A percentile compares a stretch with the other conserved stretches of the same genome.
These are phyloP conservation scores for Amphimallon solstitiale DNA, from an alignment of 2,888 invertebrate genomes.

Conservation along the genomic window DNA sequence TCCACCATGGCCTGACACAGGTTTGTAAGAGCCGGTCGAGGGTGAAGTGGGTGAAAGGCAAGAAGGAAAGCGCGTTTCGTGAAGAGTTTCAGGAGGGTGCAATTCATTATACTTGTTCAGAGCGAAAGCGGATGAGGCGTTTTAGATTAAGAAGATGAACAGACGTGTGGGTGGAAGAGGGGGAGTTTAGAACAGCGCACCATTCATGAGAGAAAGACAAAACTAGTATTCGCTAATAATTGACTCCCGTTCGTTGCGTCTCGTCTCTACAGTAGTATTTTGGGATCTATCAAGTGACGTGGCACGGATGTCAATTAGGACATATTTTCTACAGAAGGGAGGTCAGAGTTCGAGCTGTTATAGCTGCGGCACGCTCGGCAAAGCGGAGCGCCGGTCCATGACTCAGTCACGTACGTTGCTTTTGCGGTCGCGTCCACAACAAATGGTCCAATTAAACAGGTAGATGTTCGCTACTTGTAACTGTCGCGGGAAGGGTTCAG, in stretches of 20 bases:
- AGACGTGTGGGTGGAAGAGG: too few relatives aligned
- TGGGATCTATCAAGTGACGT: too few relatives aligned
- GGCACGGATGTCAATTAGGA: slow-evolving; percentile 6
- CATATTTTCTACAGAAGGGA: background rate
- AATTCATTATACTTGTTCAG: background rate
- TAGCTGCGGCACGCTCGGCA: background rate
- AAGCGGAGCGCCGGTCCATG: background rate
- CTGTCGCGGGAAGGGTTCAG: slow-evolving; percentile 18
- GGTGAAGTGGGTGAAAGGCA: background rate
- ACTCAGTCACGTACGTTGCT: background rate
- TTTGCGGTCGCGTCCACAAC: slow-evolving; percentile 5
- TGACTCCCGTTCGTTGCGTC: background rate
- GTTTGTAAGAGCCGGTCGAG: background rate
- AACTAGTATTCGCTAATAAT: background rate
- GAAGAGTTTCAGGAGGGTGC: background rate
- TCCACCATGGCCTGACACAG: background rate
- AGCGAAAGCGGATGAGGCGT: background rate
- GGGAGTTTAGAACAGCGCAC: too few relatives aligned
- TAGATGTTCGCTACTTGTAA: slow-evolving; percentile 29
- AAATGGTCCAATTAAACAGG: slow-evolving; percentile 29
- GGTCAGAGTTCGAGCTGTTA: background rate
- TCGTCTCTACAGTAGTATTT: background rate
- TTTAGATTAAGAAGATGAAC: background rate
- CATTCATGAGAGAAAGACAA: too few relatives aligned
- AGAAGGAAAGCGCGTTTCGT: background rate